Conservation (phyloP, 2,888 invertebrate species). For the Aphrophora alni region DNA sequence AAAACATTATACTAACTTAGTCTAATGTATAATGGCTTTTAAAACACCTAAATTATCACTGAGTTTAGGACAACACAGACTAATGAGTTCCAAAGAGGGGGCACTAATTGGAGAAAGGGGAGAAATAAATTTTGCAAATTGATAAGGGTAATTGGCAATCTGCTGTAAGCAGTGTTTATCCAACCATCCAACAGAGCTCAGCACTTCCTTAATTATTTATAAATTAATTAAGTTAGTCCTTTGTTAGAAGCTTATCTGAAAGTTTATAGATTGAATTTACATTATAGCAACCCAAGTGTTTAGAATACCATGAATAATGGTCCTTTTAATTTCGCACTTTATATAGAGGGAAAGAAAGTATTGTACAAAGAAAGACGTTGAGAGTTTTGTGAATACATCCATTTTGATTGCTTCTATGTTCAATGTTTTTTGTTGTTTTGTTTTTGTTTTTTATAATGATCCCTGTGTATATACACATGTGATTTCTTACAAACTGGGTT, state of each 20-base stretch:
- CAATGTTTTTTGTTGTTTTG: no score
- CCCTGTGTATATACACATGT: no score
- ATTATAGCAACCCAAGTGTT: not conserved
- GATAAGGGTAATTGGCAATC: slow-evolving; percentile 1
- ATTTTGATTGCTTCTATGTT: no score
- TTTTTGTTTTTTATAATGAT: no score
- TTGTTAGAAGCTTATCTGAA: not conserved
- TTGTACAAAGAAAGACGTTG: no score
- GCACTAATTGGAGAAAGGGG: not conserved
- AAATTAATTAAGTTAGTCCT: not conserved
- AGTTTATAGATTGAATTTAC: not conserved
- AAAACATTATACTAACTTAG: no score
- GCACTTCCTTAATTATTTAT: not conserved
- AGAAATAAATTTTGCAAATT: not conserved
- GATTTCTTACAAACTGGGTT: no score
- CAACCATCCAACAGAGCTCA: not conserved
- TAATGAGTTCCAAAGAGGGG: not conserved
- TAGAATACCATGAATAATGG: no score
- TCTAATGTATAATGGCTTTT: not conserved
- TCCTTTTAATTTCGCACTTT: no score
- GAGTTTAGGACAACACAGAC: not conserved
- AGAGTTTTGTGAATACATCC: no score
- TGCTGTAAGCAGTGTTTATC: not conserved
- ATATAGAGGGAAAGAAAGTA: no score
- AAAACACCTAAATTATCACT: not conserved